These are phyloP conservation scores for Panopea generosa DNA, from an alignment of 2,888 invertebrate genomes.

Conservation along the genomic window DNA sequence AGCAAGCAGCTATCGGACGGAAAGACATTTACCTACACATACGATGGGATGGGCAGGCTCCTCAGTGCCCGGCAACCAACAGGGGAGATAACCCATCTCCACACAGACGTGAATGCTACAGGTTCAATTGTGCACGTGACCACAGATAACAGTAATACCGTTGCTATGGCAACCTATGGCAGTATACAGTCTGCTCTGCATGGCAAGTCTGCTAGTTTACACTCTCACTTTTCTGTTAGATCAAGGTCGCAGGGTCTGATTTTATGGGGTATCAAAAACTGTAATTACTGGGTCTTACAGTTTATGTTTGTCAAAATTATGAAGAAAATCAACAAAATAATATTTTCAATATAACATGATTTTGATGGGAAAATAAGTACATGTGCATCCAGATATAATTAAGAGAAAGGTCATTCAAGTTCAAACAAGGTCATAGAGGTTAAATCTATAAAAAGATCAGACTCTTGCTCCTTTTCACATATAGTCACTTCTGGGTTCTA, in stretches of 20 bases:
- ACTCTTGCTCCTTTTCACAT: neutral
- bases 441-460: neutral
- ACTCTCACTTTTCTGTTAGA: conserved; percentile 33
- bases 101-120: conserved; percentile 83
- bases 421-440: no score
- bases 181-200: conserved; percentile 84
- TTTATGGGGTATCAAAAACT: no score
- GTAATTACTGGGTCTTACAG: neutral
- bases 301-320: neutral
- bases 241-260: conserved; percentile 20
- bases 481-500: no score
- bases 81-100: conserved; percentile 92
- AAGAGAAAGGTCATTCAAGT: no score
- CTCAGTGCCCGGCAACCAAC: conserved; percentile 95
- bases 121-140: conserved; percentile 84
- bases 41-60: conserved; percentile 95
- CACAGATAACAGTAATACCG: conserved; percentile 83
- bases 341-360: neutral
- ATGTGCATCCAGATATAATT: no score
- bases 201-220: conserved; percentile 77
- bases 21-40: conserved; percentile 95
- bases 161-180: conserved; percentile 84
- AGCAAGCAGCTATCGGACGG: conserved; percentile 86
- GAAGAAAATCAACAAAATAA: neutral
- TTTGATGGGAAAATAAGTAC: no score